Evolutionary conservation across 1,140 invertebrate genomes (phyloP).

Genomic region (Aplysia californica): DNA sequence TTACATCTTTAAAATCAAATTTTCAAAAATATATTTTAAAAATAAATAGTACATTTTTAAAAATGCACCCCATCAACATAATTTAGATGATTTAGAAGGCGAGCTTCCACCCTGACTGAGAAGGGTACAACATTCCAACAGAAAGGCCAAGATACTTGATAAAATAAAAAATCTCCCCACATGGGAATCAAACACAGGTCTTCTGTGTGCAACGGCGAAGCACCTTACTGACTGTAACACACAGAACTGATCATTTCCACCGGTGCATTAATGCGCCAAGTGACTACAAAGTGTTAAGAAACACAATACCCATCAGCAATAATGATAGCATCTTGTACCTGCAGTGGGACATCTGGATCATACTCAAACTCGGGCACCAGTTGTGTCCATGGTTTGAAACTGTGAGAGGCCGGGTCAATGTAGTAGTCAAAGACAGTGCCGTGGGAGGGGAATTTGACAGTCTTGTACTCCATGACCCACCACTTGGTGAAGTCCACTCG

Average conservation of each 20-base stretch:
- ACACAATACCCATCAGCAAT: neutral
- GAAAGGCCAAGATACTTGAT: too few species aligned
- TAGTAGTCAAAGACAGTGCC: constrained; percentile 94
- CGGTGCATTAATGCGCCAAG: neutral
- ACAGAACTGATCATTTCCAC: neutral
- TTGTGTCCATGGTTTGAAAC: constrained; percentile 90
- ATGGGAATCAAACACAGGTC: too few species aligned
- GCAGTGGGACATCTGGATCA: constrained; percentile 90
- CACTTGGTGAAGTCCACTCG: constrained; percentile 96
- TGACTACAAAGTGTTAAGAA: neutral
- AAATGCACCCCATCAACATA: too few species aligned
- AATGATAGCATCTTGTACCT: constrained; percentile 75
- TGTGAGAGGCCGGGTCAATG: constrained; percentile 89
- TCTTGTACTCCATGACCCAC: constrained; percentile 97
- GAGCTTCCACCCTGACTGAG: too few species aligned
- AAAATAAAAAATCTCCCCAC: too few species aligned
- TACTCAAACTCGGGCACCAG: constrained; percentile 89
- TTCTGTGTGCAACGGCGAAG: too few species aligned
- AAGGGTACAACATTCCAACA: too few species aligned
- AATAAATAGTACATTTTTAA: too few species aligned
- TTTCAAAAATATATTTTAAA: too few species aligned
- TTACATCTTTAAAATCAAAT: too few species aligned
- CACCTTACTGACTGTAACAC: too few species aligned
- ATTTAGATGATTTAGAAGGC: too few species aligned
- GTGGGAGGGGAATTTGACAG: constrained; percentile 85